Conservation (phyloP, 2,888 invertebrate genomes). For the Epsilonema sp. region DNA sequence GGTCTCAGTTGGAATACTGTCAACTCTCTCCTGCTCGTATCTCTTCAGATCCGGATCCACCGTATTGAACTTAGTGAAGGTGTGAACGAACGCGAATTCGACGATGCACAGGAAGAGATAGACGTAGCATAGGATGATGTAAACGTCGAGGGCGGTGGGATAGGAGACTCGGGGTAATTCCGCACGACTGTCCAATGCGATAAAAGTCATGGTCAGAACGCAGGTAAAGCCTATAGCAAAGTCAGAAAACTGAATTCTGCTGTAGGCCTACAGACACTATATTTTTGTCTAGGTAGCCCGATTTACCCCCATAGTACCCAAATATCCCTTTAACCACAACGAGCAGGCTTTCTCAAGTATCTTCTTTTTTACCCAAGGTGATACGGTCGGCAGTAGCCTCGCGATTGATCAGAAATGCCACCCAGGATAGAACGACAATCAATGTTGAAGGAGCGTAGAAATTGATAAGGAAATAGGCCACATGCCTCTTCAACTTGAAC, state of each 20-base stretch:
- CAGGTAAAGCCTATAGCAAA: slow-evolving; percentile 18
- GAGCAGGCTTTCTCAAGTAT: too few species aligned
- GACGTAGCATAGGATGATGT: slow-evolving; percentile 67
- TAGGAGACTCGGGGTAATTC: slow-evolving; percentile 69
- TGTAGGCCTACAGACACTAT: too few species aligned
- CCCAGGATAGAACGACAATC: slow-evolving; percentile 82
- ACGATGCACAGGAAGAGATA: slow-evolving; percentile 76
- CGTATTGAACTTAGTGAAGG: slow-evolving; percentile 45
- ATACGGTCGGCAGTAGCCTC: slow-evolving; percentile 83
- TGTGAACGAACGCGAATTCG: slow-evolving; percentile 84
- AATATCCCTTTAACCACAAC: too few species aligned
- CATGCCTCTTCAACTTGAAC: slow-evolving; percentile 61
- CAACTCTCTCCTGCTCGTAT: background rate
- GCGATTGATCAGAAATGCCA: slow-evolving; percentile 86
- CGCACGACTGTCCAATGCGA: slow-evolving; percentile 63
- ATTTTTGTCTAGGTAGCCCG: too few species aligned
- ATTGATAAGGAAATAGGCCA: slow-evolving; percentile 83
- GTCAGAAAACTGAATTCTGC: too few species aligned
- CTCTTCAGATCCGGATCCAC: slow-evolving; percentile 18
- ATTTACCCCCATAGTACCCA: too few species aligned
- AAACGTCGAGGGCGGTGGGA: slow-evolving; percentile 85
- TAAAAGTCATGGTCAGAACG: slow-evolving; percentile 30
- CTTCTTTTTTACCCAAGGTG: slow-evolving; percentile 59
- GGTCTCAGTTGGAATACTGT: too few species aligned
- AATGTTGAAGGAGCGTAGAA: slow-evolving; percentile 84